Conservation (phyloP, 2,797 vertebrate species). For the Sparus aurata region DNA sequence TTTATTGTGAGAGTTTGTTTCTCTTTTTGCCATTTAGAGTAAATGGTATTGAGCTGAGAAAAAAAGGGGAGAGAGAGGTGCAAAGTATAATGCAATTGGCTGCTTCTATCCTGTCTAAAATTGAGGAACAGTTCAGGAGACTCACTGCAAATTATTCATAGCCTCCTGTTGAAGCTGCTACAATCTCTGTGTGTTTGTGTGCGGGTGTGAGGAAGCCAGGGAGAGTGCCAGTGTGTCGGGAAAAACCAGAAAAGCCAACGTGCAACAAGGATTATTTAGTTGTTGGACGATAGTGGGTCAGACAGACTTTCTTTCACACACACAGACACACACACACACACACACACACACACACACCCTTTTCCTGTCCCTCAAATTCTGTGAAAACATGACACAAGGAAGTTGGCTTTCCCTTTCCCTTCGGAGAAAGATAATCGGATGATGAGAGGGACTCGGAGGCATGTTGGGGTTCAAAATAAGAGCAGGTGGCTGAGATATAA, state of each 20-base stretch:
- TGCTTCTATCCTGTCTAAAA: constrained; percentile 47
- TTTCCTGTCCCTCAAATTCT: constrained; percentile 28
- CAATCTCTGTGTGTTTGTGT: constrained; percentile 35
- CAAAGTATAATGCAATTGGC: constrained; percentile 30
- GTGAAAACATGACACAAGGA: constrained; percentile 1
- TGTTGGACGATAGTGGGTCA: constrained; percentile 59
- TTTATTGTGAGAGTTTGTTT: neutral
- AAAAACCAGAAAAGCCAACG: constrained; percentile 48
- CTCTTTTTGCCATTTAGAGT: neutral
- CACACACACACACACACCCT: constrained; percentile 1
- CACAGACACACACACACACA: neutral
- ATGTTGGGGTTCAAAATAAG: neutral
- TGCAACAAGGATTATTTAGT: constrained; percentile 59
- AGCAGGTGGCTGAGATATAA: constrained; percentile 7
- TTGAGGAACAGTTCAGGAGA: constrained; percentile 54
- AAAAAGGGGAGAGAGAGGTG: constrained; percentile 2
- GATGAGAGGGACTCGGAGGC: constrained; percentile 14
- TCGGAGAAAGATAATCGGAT: constrained; percentile 22
- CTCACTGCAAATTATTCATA: constrained; percentile 76
- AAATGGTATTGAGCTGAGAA: constrained; percentile 9
- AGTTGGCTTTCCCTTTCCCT: constrained; percentile 15
- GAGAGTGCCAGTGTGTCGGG: constrained; percentile 17
- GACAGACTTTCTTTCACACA: constrained; percentile 9
- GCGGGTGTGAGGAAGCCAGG: neutral
- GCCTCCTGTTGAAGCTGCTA: constrained; percentile 56